phyloP scores from a whole-genome alignment of 1,140 invertebrate species.

The Saccostrea echinata region DNA sequence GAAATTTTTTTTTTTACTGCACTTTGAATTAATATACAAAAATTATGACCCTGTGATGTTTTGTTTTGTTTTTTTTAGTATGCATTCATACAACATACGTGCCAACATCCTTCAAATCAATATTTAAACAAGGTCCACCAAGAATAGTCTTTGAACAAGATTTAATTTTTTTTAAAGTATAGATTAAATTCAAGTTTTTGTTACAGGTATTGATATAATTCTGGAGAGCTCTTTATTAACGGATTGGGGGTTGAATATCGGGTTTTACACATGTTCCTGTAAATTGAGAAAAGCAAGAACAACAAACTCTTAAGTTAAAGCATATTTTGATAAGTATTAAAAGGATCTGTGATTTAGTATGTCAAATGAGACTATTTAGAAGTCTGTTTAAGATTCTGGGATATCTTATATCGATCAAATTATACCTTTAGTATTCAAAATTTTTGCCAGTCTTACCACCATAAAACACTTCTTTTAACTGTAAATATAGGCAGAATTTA shows the following conservation, averaged over 20 bases:
- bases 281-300: not conserved
- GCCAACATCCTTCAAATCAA: slow-evolving; percentile 27
- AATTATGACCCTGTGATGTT: not conserved
- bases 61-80: too few species aligned
- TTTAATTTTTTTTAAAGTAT: not conserved
- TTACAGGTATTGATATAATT: slow-evolving; percentile 13
- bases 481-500: too few species aligned
- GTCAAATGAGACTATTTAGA: not conserved
- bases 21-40: not conserved
- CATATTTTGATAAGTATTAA: slow-evolving; percentile 12
- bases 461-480: too few species aligned
- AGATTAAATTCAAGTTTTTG: slow-evolving; percentile 17
- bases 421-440: too few species aligned
- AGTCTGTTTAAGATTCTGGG: too few species aligned
- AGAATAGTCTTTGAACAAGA: slow-evolving; percentile 20
- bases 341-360: not conserved
- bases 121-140: not conserved
- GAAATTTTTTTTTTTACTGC: not conserved
- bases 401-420: too few species aligned
- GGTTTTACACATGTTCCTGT: not conserved
- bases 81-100: not conserved
- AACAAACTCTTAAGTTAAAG: not conserved
- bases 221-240: slow-evolving; percentile 12
- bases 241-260: not conserved
- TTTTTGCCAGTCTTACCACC: too few species aligned